Conservation (phyloP, 2,888 invertebrate genomes). For the Macrosoma leucophasiata region DNA sequence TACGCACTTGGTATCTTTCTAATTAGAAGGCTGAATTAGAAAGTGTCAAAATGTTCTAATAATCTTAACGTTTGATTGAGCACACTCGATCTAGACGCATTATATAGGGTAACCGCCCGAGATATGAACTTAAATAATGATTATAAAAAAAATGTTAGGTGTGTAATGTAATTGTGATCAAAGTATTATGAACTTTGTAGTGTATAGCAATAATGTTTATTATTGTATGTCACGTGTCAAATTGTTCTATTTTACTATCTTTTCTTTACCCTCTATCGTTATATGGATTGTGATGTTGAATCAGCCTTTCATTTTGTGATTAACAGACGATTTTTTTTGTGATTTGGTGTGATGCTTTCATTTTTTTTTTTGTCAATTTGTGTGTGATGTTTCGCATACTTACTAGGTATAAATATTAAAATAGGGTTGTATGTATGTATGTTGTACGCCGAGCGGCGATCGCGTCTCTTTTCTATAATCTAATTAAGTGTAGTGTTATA, state of each 20-base stretch:
- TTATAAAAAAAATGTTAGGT: slow-evolving; percentile 32
- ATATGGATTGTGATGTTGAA: slow-evolving; percentile 18
- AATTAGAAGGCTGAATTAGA: slow-evolving; percentile 74
- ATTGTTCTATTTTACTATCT: slow-evolving; percentile 29
- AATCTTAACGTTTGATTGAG: background rate
- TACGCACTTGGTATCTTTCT: slow-evolving; percentile 59
- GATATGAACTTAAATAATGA: slow-evolving; percentile 20
- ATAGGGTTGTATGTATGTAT: slow-evolving; percentile 39
- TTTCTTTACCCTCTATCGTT: slow-evolving; percentile 16
- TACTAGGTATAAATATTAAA: slow-evolving; percentile 39
- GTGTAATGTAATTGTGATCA: slow-evolving; percentile 58
- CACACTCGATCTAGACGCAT: slow-evolving; percentile 34
- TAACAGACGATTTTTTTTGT: slow-evolving; percentile 34
- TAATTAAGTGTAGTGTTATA: slow-evolving; percentile 68
- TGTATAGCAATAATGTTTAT: slow-evolving; percentile 60
- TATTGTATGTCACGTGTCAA: slow-evolving; percentile 41
- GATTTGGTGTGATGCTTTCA: slow-evolving; percentile 52
- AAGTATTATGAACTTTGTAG: slow-evolving; percentile 65
- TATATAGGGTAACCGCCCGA: slow-evolving; percentile 24
- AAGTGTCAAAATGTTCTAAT: slow-evolving; percentile 57
- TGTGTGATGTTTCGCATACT: slow-evolving; percentile 41
- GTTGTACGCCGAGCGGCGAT: slow-evolving; percentile 52
- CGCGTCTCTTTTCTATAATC: slow-evolving; percentile 58
- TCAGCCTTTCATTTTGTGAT: slow-evolving; percentile 37
- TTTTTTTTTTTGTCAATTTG: slow-evolving; percentile 29